Base-by-base conservation (phyloP, 2,888 invertebrate species). In the Phyto melanocephala region DNA sequence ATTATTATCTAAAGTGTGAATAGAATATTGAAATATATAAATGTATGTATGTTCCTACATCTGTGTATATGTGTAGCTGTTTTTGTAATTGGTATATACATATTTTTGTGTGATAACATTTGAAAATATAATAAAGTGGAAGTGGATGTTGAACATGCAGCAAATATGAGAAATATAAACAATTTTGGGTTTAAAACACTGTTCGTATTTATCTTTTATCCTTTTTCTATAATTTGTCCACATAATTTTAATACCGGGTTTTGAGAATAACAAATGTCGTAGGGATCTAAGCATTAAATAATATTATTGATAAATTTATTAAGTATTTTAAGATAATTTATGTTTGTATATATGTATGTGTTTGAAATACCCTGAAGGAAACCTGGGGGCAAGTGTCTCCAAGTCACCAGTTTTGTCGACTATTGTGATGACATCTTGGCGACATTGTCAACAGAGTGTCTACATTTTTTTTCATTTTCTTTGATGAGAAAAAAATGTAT, bases 131-230 rank as follows among this genome's bases (percentile, higher is more conserved):
- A 60, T 56, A 72, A 70, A 75, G 71, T 80, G 82, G 71, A 80
- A 80, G 65, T 82, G 24, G 68, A 71, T 83, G 71, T 76, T 80
- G 62, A 56, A 72, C 67, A 83, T 72, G 56, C 67, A 80, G 72
- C 83, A 75, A 50, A 63, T 60, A 67, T 71, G 45, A 70, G 58
- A 63, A 62, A 56, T 75, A 62, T 70, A 58, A 42, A 71, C 76
- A 65, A 77, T 63, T 74, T 72, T 47, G 8, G 56, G 72, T 68
- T 62, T 68, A 78, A 45, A 74, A 74, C 33, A 56, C 17, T 56
- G 33, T 62, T 63, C 24, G 37, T 35, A 42, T 52, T 58, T 63
- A 65, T 52, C 13, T 13, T 47, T n/a, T n/a, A n/a, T n/a, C n/a
- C 58, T 65, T 45, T 28, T 17, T 40, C 2, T 35, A 47, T 11